Base-by-base conservation (phyloP, 2,797 vertebrate species). In the Typhlichthys subterraneus region DNA sequence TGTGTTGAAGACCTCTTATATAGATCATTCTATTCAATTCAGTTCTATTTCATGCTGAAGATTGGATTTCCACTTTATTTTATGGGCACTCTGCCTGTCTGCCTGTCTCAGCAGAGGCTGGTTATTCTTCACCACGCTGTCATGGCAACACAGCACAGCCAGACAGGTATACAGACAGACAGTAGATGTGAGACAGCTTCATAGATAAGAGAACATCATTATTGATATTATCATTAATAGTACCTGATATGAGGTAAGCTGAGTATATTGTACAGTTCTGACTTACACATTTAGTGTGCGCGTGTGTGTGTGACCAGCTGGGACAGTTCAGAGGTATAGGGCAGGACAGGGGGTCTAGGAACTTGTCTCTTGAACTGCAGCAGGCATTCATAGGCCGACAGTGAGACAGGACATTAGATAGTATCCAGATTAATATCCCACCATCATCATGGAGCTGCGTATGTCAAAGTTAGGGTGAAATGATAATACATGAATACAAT, bases 71-170 rank as follows among this genome's bases (percentile, higher is more conserved):
- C 53, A 38, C 3, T 23, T 23, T 23, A 1, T 38, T 58, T 33
- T 53, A 52, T 63, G 52, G 65, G 8, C 53, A 33, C 15, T 68
- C 7, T 49, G 63, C n/a, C 14, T 52, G 57, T 9, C 29, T 14
- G 57, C 10, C 2, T 19, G 8, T 61, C 91, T 94, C 77, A 97
- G 96, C 93, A 97, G 85, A 1, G 95, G 94, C 70, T 97, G 95
- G 59, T 97, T 95, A 79, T 97, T 97, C 87, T 97, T 98, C 67
- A 97, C 95, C 29, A 98, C 93, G 0, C 85, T 91, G 78, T 98
- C 97, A 12, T 98, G 95, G 59, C 94, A 92, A 0, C 86, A 93
- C 1, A 99, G 85, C 51, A 99, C 86, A 53, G 96, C 96, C 15
- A 31, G 53, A 55, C 11, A 45, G 9, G 52, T 12, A 31, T 15